Conservation (phyloP, 2,797 vertebrate genomes). For the Phataginus tetradactyla region DNA sequence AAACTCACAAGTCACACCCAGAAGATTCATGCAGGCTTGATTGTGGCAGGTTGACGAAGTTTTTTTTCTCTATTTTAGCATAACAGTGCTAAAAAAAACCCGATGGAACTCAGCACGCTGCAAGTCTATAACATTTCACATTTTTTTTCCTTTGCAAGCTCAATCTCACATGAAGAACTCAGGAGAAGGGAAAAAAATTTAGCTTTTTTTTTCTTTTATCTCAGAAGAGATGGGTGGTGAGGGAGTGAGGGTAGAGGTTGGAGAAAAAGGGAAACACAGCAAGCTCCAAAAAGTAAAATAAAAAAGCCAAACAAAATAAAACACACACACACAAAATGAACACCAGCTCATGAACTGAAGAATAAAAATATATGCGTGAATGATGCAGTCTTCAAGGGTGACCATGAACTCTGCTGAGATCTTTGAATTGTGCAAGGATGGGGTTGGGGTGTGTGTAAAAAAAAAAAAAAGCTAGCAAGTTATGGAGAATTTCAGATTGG, state of each 20-base stretch:
- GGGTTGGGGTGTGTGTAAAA: neutral
- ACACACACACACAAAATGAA: conserved; percentile 75
- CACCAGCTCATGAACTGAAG: conserved; percentile 86
- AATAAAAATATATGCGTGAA: conserved; percentile 81
- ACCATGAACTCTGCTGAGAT: conserved; percentile 85
- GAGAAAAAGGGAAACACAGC: conserved; percentile 71
- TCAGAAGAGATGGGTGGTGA: conserved; percentile 59
- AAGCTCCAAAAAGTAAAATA: conserved; percentile 85
- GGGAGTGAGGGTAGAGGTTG: conserved; percentile 37
- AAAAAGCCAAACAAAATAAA: conserved; percentile 85
- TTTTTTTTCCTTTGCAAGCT: conserved; percentile 88
- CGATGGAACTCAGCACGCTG: conserved; percentile 90
- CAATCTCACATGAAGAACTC: conserved; percentile 91
- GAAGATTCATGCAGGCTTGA: conserved; percentile 90
- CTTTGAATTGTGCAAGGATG: conserved; percentile 79
- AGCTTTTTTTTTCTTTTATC: conserved; percentile 75
- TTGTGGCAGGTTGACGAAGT: conserved; percentile 90
- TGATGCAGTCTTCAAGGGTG: conserved; percentile 89
- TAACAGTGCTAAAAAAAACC: conserved; percentile 87
- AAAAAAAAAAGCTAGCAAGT: conserved; percentile 78
- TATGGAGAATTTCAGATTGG: conserved; percentile 84
- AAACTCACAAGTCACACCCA: conserved; percentile 88
- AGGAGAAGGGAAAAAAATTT: conserved; percentile 77
- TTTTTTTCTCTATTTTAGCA: conserved; percentile 87
- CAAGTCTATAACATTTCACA: conserved; percentile 89